phyloP scores from a whole-genome alignment of 2,888 invertebrate genomes.

The Mythimna impura region DNA sequence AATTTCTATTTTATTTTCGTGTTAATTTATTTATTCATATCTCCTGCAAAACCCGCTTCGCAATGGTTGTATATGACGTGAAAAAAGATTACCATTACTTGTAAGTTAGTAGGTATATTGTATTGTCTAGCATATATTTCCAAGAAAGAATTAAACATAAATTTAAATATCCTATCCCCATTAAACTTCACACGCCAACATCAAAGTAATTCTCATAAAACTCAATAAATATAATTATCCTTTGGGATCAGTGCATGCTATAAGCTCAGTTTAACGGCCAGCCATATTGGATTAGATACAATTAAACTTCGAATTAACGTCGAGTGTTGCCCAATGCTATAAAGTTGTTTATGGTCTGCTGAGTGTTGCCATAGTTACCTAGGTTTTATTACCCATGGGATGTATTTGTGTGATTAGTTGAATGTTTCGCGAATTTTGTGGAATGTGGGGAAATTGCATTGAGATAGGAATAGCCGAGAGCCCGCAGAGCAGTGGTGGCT shows the following conservation, averaged over 20 bases:
- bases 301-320: conserved; percentile 49
- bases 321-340: conserved; percentile 40
- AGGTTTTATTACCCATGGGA: conserved; percentile 29
- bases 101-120: no score
- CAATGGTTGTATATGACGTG: no score
- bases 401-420: conserved; percentile 22
- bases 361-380: conserved; percentile 46
- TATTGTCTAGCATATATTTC: not conserved
- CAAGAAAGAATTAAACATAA: not conserved
- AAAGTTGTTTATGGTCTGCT: conserved; percentile 48
- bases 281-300: conserved; percentile 51
- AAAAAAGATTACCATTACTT: no score
- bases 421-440: not conserved
- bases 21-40: no score
- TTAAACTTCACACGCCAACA: conserved; percentile 4
- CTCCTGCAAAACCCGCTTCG: no score
- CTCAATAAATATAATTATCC: conserved; percentile 36
- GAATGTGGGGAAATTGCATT: not conserved
- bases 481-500: no score
- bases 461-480: not conserved
- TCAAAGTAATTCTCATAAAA: conserved; percentile 11
- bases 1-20: no score
- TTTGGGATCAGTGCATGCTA: conserved; percentile 18
- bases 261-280: conserved; percentile 19
- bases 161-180: not conserved